Evolutionary conservation across 2,888 invertebrate genomes (phyloP), one percentile per base, ranked within the genome.

Genomic region (Agriopis aurantiaria): DNA sequence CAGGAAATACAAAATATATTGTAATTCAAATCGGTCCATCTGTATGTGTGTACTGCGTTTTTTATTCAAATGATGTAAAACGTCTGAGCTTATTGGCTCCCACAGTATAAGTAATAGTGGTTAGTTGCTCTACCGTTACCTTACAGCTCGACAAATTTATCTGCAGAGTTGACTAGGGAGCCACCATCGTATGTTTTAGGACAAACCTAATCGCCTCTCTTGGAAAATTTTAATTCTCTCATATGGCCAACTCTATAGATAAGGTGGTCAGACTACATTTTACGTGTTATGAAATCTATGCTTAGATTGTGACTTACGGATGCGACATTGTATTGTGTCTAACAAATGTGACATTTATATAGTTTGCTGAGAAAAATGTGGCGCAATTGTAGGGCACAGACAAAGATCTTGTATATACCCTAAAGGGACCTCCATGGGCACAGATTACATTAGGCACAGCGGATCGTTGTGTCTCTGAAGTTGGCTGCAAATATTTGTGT

Each of bases 21-120:
- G 83, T 81, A 82, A 85, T 84, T 81, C 78, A 82, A 82, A 86
- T 83, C 82, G 80, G 82, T 81, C 69, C 73, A 78, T 75, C 77
- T 77, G 73, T 78, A 75, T 74, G 80, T 74, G 73, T 74, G 82
- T 82, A 82, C 81, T 81, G 79, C 73, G 77, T 77, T 80, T 81
- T 83, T 81, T 83, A 83, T 84, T 83, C 70, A 84, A 84, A 84
- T 84, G 65, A 77, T 71, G 69, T 80, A 65, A 76, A 78, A 68
- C 62, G 59, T 68, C 73, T 77, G 77, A 72, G 80, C 76, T 78
- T 83, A 81, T 83, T 79, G 80, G 75, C 49, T 72, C 70, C 82
- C 84, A 58, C 46, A 58, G 46, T 46, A 58, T 46, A 46, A 58
- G 23, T 46, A 11, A 46, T 46, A 58, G 46, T 46, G 23, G 11